These are phyloP conservation scores for Drosophila equinoxialis DNA, from an alignment of 1,140 invertebrate species.

Conservation along the genomic window DNA sequence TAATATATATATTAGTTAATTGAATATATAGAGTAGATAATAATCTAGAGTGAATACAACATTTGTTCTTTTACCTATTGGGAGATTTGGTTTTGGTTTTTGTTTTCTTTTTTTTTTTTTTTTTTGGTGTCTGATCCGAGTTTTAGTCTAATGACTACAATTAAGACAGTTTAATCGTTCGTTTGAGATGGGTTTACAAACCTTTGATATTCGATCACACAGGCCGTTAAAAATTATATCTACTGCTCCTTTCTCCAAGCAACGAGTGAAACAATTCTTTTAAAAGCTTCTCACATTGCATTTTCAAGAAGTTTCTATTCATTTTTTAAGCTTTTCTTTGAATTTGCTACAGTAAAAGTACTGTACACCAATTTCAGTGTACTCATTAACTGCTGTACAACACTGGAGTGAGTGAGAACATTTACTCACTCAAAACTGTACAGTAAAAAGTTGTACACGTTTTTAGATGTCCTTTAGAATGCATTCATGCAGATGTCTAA, in stretches of 20 bases:
- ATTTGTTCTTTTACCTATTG: constrained; percentile 47
- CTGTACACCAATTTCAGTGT: too few relatives aligned
- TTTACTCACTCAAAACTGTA: too few relatives aligned
- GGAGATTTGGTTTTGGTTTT: constrained; percentile 18
- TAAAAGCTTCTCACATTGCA: not conserved
- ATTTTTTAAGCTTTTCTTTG: too few relatives aligned
- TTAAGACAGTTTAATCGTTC: constrained; percentile 24
- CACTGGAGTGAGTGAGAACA: too few relatives aligned
- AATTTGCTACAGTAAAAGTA: too few relatives aligned
- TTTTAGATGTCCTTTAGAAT: too few relatives aligned
- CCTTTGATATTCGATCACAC: constrained; percentile 1
- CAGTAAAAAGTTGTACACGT: too few relatives aligned
- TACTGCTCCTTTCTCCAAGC: not conserved
- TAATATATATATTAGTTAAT: constrained; percentile 34
- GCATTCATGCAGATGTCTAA: too few relatives aligned
- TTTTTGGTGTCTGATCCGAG: constrained; percentile 35
- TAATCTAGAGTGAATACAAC: constrained; percentile 70
- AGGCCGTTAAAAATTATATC: not conserved
- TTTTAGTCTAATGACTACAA: constrained; percentile 34
- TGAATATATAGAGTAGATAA: constrained; percentile 45
- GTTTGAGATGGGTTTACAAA: constrained; percentile 1
- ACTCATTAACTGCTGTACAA: too few relatives aligned
- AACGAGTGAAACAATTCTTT: not conserved
- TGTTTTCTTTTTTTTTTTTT: not conserved
- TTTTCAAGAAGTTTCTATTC: too few relatives aligned